phyloP scores from a whole-genome alignment of 2,797 vertebrate genomes.

The Novumbra hubbsi region DNA sequence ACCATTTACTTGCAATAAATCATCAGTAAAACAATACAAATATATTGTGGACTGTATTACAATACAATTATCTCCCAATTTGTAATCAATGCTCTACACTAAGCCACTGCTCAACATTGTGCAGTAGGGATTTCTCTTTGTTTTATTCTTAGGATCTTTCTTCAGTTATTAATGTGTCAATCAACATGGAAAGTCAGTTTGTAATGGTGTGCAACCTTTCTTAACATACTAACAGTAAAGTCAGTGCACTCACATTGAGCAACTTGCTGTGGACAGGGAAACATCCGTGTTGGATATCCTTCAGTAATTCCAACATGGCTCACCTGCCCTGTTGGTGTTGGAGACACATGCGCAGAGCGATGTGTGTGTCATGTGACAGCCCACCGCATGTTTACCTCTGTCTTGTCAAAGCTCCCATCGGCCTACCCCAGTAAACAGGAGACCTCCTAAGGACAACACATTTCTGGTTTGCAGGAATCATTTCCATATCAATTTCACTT shows the following conservation, averaged over 20 bases:
- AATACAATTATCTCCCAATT: background rate
- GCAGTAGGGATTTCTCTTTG: background rate
- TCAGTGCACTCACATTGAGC: slow-evolving; percentile 1
- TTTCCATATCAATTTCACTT: background rate
- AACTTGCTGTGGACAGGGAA: background rate
- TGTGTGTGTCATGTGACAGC: background rate
- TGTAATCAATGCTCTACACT: background rate
- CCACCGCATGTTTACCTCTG: background rate
- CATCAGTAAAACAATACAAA: background rate
- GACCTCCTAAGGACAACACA: no score
- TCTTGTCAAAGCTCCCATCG: background rate
- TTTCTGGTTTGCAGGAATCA: no score
- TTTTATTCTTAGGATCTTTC: background rate
- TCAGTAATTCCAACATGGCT: slow-evolving; percentile 25
- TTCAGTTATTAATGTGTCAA: background rate
- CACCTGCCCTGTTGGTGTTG: background rate
- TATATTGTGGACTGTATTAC: background rate
- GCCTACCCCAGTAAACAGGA: background rate
- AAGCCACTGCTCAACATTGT: background rate
- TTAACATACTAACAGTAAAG: background rate
- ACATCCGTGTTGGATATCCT: slow-evolving; percentile 7
- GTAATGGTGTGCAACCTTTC: background rate
- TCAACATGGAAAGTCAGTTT: background rate
- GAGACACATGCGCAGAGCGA: slow-evolving; percentile 8
- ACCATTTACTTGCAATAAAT: background rate